These are phyloP conservation scores for Redunca redunca DNA, from an alignment of 2,113 vertebrate genomes.

Conservation along the genomic window DNA sequence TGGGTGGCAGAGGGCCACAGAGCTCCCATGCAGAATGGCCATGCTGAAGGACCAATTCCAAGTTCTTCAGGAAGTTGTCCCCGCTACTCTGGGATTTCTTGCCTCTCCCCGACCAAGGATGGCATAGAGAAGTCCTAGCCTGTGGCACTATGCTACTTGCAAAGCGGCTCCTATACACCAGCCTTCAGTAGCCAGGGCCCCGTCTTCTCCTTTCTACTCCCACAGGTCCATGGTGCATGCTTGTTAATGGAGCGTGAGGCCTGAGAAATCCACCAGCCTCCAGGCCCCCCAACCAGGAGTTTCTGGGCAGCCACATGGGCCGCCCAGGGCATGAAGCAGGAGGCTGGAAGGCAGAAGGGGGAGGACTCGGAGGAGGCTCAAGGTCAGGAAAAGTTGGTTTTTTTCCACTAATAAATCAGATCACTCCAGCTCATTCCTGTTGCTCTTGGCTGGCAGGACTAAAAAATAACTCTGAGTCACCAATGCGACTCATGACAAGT, in stretches of 20 bases:
- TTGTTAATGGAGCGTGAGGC: background rate
- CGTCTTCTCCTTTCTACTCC: background rate
- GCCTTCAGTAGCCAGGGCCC: background rate
- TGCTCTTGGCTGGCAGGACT: constrained; percentile 70
- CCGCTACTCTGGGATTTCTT: background rate
- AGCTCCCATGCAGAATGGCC: background rate
- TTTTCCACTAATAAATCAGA: constrained; percentile 74
- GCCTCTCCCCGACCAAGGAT: background rate
- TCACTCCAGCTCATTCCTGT: constrained; percentile 67
- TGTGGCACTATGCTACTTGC: background rate
- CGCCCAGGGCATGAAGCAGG: constrained; percentile 27
- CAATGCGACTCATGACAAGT: constrained; percentile 49
- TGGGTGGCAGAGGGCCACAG: background rate
- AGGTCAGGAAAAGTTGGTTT: constrained; percentile 61
- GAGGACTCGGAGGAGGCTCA: background rate
- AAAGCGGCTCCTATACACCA: background rate
- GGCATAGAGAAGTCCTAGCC: background rate
- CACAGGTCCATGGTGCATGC: background rate
- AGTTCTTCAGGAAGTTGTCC: background rate
- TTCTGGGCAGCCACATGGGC: constrained; percentile 37
- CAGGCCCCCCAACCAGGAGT: background rate
- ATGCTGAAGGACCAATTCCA: background rate
- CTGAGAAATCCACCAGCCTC: background rate
- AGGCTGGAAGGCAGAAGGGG: background rate
- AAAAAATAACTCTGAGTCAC: constrained; percentile 73